Conservation (phyloP, 2,797 vertebrate species). For the Crocodylus rhombifer region DNA sequence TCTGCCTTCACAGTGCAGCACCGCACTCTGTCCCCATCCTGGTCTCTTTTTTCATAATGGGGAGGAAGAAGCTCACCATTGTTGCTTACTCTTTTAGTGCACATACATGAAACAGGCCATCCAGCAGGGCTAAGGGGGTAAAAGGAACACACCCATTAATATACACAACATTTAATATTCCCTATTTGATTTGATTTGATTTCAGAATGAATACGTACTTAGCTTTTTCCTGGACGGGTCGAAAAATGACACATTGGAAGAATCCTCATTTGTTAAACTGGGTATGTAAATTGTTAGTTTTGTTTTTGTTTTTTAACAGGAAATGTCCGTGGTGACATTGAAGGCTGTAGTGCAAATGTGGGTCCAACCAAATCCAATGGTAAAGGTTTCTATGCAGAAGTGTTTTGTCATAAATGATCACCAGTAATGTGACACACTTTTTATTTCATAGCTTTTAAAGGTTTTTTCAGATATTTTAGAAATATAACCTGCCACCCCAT, state of each 20-base stretch:
- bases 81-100: not conserved
- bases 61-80: not conserved
- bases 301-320: not conserved
- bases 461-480: not conserved
- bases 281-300: constrained; percentile 61
- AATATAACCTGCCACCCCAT: not conserved
- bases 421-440: not conserved
- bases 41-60: not conserved
- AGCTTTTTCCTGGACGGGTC: constrained; percentile 88
- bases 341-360: not conserved
- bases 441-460: not conserved
- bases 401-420: not conserved
- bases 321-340: not conserved
- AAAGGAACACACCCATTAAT: not conserved
- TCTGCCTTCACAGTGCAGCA: not conserved
- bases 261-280: constrained; percentile 22
- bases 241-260: constrained; percentile 24
- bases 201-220: constrained; percentile 88
- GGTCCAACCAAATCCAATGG: not conserved
- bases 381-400: not conserved
- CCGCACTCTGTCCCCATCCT: not conserved
- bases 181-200: not conserved
- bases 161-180: not conserved
- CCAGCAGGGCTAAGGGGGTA: not conserved
- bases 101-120: not conserved